Evolutionary conservation across 2,113 vertebrate genomes (phyloP), one percentile per base, ranked within the genome.

Genomic region (Papio anubis): DNA sequence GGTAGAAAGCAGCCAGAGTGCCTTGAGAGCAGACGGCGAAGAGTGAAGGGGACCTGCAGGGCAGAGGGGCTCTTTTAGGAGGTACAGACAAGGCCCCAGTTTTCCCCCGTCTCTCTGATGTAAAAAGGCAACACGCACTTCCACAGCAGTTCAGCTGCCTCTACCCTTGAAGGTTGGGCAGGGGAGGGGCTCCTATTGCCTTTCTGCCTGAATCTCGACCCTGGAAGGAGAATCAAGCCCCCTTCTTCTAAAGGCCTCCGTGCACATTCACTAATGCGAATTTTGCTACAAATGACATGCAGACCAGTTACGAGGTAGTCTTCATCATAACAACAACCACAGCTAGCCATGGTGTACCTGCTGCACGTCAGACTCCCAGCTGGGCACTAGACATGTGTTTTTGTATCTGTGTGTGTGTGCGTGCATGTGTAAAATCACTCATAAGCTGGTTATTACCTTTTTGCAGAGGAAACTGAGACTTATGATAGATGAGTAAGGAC

Each of bases 251-350:
- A 82, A 61, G 11, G 11, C 45, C 79, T 83, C 35, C 8, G 27
- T 17, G 45, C 80, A 75, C 43, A 76, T 55, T 93, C 38, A 75
- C 48, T 38, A 72, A 43, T 57, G 45, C 21, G 78, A 73, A 81
- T 93, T 92, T 61, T 70, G 23, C 83, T 78, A n/a, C 84, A 81
- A 72, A 70, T 61, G n/a, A 93, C 66, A 96, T 52, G 48, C 17
- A 80, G 93, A 73, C 27, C 11, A 27, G 30, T 25, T 78, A 45
- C 52, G 80, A 80, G 59, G 40, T 57, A 88, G 40, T 70, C n/a
- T 66, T 59, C 52, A 83, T 61, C 35, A 11, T 43, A 57, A 87
- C 50, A 57, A 87, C 50, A 35, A 16, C 73, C 21, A 64, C 2
- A 89, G 38, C 30, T 38, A 14, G 11, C 32, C n/a, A 6, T 16